phyloP scores from a whole-genome alignment of 1,140 invertebrate genomes.

The Apis laboriosa region DNA sequence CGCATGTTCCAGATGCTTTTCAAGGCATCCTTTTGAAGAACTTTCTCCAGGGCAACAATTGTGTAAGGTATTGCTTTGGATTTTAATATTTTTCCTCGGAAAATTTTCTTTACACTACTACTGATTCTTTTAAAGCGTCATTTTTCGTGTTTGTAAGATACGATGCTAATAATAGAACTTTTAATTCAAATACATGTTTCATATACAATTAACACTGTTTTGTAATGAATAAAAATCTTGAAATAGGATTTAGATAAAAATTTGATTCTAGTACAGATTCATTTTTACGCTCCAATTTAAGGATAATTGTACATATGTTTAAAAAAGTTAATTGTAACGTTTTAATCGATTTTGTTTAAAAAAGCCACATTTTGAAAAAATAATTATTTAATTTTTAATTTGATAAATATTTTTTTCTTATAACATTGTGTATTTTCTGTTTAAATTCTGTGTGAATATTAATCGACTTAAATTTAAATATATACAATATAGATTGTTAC shows the following conservation, averaged over 20 bases:
- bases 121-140: conserved; percentile 24
- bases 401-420: conserved; percentile 20
- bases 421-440: conserved; percentile 9
- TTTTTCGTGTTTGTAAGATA: conserved; percentile 29
- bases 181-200: conserved; percentile 39
- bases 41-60: conserved; percentile 96
- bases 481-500: background rate
- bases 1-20: conserved; percentile 97
- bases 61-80: conserved; percentile 89
- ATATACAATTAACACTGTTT: background rate
- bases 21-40: conserved; percentile 96
- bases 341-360: background rate
- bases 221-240: background rate
- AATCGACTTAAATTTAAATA: background rate
- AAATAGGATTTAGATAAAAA: background rate
- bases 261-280: background rate
- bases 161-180: conserved; percentile 59
- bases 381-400: background rate
- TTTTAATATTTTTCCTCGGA: conserved; percentile 13
- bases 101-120: background rate
- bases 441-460: conserved; percentile 1
- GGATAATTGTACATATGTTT: background rate
- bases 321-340: background rate
- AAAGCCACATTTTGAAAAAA: background rate
- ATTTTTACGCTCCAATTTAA: background rate